phyloP scores from a whole-genome alignment of 2,888 invertebrate species.

The Agonopterix alstromeriana region DNA sequence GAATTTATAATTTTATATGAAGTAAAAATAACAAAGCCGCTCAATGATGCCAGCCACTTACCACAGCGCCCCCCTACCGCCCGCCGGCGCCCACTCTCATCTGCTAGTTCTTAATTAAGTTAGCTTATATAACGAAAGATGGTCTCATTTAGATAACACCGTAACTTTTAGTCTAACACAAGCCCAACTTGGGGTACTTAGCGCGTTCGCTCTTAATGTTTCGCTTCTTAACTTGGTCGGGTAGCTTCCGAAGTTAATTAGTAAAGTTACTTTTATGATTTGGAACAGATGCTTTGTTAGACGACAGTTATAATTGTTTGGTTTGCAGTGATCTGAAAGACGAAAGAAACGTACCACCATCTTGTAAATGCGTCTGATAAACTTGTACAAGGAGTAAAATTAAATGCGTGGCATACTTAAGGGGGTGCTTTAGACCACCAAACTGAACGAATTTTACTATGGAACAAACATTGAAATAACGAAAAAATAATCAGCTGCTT shows the following conservation, averaged over 20 bases:
- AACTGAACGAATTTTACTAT: no score
- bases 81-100: slow-evolving; percentile 73
- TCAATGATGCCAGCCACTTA: slow-evolving; percentile 28
- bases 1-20: neutral
- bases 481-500: no score
- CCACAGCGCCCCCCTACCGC: slow-evolving; percentile 32
- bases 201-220: slow-evolving; percentile 47
- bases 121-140: slow-evolving; percentile 78
- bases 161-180: slow-evolving; percentile 66
- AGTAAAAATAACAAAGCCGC: neutral
- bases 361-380: no score
- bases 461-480: no score
- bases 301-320: slow-evolving; percentile 20
- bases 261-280: slow-evolving; percentile 7
- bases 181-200: slow-evolving; percentile 61
- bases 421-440: no score
- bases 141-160: slow-evolving; percentile 78
- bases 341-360: no score
- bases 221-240: slow-evolving; percentile 30
- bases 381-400: no score
- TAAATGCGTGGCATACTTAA: no score
- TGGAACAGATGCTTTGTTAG: slow-evolving; percentile 21
- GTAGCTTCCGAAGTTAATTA: slow-evolving; percentile 10
- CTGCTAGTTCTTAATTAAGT: slow-evolving; percentile 78
- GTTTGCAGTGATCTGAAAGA: no score